Evolutionary conservation across 1,140 invertebrate genomes (phyloP), one percentile per base, ranked within the genome.

Genomic region (Physella acuta): DNA sequence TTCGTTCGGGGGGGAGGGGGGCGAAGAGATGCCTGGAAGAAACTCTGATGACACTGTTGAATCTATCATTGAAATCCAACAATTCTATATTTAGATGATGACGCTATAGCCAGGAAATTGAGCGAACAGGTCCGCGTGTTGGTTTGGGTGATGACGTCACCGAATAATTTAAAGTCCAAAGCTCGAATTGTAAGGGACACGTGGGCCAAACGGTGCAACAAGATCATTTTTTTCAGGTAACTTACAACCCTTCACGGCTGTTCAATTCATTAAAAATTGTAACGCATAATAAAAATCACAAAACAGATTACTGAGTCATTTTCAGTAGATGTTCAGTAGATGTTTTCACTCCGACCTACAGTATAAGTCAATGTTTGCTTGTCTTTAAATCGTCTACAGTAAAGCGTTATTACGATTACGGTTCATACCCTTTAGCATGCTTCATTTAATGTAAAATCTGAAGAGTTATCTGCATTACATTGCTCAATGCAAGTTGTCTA

Each of bases 201-300:
- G 0, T 99, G 97, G 97, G 95, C 93, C 0, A 91, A 91, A 80
- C 86, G 96, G 30, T 98, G 96, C 81, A 97, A 97, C 81, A 91
- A 71, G 20, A 31, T 77, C 14, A 56, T 81, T 14, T 82, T 80
- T 39, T 74, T 82, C 20, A 81, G 79, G 62, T 82, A 79, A 1
- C 62, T 44, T 44, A 8, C 8, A 20, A 44, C 39, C n/a, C 14
- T 73, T 60, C n/a, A 76, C 80, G 64, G 39, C 39, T 11, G 71
- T 52, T 14, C 78, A 80, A 60, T 79, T 78, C 20, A 77, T 75
- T 3, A 72, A 81, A 17, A 77, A 76, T 26, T 52, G 79, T 16
- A 73, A 78, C 39, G 58, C 78, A 28, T 70, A 74, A 0, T 75
- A 78, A 51, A 78, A 78, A 0, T 44, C 78, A 44, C 61, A 76